Evolutionary conservation across 2,888 invertebrate genomes (phyloP).

Genomic region (Hemithea aestivaria): DNA sequence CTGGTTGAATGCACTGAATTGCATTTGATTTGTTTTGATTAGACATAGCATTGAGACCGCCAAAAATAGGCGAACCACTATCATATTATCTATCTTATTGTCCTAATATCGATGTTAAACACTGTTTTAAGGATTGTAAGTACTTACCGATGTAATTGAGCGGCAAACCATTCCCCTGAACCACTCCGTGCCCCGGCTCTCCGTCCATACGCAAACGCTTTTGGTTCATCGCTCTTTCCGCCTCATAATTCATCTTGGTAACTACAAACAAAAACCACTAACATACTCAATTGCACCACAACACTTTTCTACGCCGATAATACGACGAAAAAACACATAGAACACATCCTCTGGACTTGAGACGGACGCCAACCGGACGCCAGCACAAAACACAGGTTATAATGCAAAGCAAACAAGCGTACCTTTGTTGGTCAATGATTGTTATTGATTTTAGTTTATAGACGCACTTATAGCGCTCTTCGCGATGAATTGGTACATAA

Average conservation of each 20-base stretch:
- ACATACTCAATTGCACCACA: constrained; percentile 32
- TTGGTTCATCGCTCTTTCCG: constrained; percentile 76
- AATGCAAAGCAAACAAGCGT: constrained; percentile 75
- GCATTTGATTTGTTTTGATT: constrained; percentile 21
- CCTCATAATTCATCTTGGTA: constrained; percentile 75
- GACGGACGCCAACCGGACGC: constrained; percentile 80
- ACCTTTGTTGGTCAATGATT: constrained; percentile 79
- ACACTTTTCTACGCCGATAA: constrained; percentile 43
- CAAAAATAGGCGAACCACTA: constrained; percentile 7
- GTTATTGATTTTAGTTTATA: constrained; percentile 78
- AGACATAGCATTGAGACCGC: constrained; percentile 1
- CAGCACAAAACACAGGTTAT: constrained; percentile 77
- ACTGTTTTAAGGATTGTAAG: background rate
- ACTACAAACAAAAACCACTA: constrained; percentile 65
- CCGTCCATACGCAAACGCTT: constrained; percentile 77
- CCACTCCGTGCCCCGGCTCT: constrained; percentile 74
- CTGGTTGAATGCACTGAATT: background rate
- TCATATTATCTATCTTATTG: too few species aligned
- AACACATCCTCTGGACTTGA: constrained; percentile 58
- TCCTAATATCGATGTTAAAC: too few species aligned
- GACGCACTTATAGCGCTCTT: constrained; percentile 67
- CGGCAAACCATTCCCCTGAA: constrained; percentile 75
- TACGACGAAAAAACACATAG: constrained; percentile 45
- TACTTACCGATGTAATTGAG: constrained; percentile 72
- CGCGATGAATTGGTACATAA: constrained; percentile 68